Evolutionary conservation across 2,113 vertebrate species (phyloP), one percentile per base, ranked within the genome.

Genomic region (Anarhynchus alexandrinus): DNA sequence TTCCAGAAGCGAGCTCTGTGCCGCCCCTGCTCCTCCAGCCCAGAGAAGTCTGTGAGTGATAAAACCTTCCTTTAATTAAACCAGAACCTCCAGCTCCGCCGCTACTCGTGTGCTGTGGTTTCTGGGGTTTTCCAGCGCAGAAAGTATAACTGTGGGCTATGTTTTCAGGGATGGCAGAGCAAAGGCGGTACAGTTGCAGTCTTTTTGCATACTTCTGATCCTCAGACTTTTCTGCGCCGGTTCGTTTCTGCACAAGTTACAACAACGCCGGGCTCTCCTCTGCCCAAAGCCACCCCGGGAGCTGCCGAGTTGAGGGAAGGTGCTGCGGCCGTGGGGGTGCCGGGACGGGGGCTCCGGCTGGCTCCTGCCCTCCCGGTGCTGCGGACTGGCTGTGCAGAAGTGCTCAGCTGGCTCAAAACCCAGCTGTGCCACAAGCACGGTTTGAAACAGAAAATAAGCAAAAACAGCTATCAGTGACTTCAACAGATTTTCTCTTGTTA

Each of bases 51-150:
- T 52, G 36, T 2, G 23, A 73, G 73, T 43, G 66, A 72, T 82
- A 34, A 90, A 92, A 11, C 9, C 40, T 82, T 21, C 52, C 45
- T 57, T 58, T 15, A 47, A 57, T 71, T 26, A 77, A 92, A 43
- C 20, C 69, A 59, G 69, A 71, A 69, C 21, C 81, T 72, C 61
- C 66, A 54, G 86, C 89, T 84, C 51, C 0, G 12, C 90, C 57
- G 85, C 90, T 79, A 4, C 73, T 71, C 32, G 10, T 34, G 84
- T 20, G 71, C 91, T 93, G 89, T 61, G 93, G 94, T 96, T 95
- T 93, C 83, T 93, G 96, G 93, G 93, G 89, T 97, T 97, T 97
- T 88, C 92, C 93, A 94, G 91, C 10, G 0, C 40, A 13, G 79
- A 96, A 96, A 90, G 64, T 16, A 0, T 93, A 21, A 81, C 93